phyloP scores from a whole-genome alignment of 2,888 invertebrate genomes.

The Operophtera brumata region DNA sequence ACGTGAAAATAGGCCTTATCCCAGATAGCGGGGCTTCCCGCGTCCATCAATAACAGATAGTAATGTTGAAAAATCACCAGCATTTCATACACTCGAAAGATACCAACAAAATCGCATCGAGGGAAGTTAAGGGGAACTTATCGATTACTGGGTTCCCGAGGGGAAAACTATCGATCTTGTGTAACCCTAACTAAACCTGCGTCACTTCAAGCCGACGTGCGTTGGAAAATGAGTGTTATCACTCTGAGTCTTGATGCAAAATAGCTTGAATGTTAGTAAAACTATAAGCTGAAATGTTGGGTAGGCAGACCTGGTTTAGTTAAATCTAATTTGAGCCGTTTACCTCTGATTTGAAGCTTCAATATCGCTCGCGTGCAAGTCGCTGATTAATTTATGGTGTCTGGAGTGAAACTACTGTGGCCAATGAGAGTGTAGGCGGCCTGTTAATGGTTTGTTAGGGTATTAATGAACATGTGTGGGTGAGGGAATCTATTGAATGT shows the following conservation, averaged over 20 bases:
- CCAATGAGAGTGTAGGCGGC: background rate
- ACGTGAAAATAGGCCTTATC: too few species aligned
- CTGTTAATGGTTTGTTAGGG: slow-evolving; percentile 18
- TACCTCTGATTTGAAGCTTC: background rate
- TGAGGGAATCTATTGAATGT: background rate
- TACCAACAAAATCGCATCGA: slow-evolving; percentile 8
- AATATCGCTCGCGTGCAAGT: background rate
- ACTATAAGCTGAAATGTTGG: too few species aligned
- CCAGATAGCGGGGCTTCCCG: too few species aligned
- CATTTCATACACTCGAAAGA: slow-evolving; percentile 6
- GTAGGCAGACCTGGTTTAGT: background rate
- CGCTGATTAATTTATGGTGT: too few species aligned
- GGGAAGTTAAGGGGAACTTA: slow-evolving; percentile 15
- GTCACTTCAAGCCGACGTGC: background rate
- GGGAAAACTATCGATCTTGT: slow-evolving; percentile 48
- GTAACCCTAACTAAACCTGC: slow-evolving; percentile 20
- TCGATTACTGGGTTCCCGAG: slow-evolving; percentile 40
- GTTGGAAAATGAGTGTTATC: background rate
- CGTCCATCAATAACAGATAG: background rate
- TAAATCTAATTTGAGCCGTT: background rate
- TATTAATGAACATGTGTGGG: slow-evolving; percentile 6
- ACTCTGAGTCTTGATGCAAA: background rate
- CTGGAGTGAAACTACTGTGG: background rate
- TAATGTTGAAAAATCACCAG: slow-evolving; percentile 1
- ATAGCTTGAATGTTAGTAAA: background rate